Evolutionary conservation across 2,797 vertebrate genomes (phyloP).

Genomic region (Podarcis siculus): DNA sequence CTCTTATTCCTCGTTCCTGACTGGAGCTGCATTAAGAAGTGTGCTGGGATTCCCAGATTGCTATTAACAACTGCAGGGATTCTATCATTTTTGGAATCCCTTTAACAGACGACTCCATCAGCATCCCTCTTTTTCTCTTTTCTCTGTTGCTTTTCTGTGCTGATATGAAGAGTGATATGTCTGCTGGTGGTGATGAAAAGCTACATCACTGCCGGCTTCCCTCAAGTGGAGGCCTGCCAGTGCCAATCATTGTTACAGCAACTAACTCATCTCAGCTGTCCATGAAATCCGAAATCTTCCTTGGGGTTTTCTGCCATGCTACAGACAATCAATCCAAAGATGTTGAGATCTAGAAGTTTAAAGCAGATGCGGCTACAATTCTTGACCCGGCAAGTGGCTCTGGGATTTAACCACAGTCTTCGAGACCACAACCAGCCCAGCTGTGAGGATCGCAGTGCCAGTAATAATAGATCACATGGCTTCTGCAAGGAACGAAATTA

Average conservation of each 20-base stretch:
- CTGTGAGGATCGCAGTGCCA: constrained; percentile 12
- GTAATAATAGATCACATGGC: not conserved
- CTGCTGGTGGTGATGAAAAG: constrained; percentile 45
- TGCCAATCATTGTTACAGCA: constrained; percentile 49
- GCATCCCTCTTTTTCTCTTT: constrained; percentile 23
- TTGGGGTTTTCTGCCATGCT: constrained; percentile 40
- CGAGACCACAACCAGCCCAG: not conserved
- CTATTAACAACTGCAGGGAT: not conserved
- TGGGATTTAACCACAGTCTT: constrained; percentile 45
- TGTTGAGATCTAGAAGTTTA: constrained; percentile 40
- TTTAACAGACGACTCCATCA: not conserved
- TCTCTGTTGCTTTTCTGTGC: constrained; percentile 8
- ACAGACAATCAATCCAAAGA: constrained; percentile 44
- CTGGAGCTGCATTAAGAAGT: not conserved
- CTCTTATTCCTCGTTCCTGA: not conserved
- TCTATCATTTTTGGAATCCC: constrained; percentile 14
- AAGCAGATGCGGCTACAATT: constrained; percentile 34
- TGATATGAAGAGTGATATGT: constrained; percentile 17
- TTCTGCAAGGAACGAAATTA: constrained; percentile 24
- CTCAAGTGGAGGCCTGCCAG: constrained; percentile 33
- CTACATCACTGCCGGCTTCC: constrained; percentile 2
- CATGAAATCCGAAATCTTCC: constrained; percentile 49
- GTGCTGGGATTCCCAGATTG: not conserved
- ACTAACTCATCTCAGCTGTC: constrained; percentile 49
- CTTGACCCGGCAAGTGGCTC: constrained; percentile 56